These are phyloP conservation scores for Drosophila bunnanda DNA, from an alignment of 2,888 invertebrate species.

Conservation along the genomic window DNA sequence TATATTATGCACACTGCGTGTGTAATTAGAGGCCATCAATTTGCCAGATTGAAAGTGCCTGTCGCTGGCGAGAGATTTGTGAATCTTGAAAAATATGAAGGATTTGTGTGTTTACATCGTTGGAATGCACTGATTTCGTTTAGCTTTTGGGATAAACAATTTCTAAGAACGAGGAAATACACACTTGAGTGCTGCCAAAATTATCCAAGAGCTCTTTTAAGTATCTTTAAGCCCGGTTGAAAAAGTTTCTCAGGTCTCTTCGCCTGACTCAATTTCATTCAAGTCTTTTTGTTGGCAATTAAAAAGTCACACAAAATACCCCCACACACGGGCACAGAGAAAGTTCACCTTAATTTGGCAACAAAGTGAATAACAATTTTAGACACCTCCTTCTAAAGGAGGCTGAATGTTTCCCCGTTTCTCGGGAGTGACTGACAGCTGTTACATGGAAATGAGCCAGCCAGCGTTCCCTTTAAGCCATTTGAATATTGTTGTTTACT, in stretches of 20 bases:
- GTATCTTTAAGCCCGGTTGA: slow-evolving; percentile 18
- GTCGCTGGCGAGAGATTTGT: slow-evolving; percentile 28
- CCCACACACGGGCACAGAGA: slow-evolving; percentile 19
- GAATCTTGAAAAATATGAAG: slow-evolving; percentile 34
- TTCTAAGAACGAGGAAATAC: slow-evolving; percentile 14
- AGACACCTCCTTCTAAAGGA: slow-evolving; percentile 30
- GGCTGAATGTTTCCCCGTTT: neutral
- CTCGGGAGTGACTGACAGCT: slow-evolving; percentile 55
- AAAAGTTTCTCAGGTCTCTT: slow-evolving; percentile 6
- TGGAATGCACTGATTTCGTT: neutral
- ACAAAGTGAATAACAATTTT: slow-evolving; percentile 56
- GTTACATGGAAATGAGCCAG: slow-evolving; percentile 65
- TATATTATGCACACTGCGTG: slow-evolving; percentile 15
- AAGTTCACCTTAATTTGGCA: slow-evolving; percentile 53
- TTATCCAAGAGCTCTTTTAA: slow-evolving; percentile 14
- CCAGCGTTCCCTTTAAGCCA: slow-evolving; percentile 38
- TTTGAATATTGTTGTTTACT: slow-evolving; percentile 18
- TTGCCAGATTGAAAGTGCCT: slow-evolving; percentile 45
- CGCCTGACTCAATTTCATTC: slow-evolving; percentile 16
- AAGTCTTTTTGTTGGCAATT: slow-evolving; percentile 30
- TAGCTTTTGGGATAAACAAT: slow-evolving; percentile 18
- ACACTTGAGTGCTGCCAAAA: slow-evolving; percentile 20
- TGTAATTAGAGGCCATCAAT: slow-evolving; percentile 52
- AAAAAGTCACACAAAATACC: slow-evolving; percentile 44
- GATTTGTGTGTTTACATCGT: slow-evolving; percentile 39